phyloP scores from a whole-genome alignment of 2,113 vertebrate species.

The Leucoraja erinaceus region DNA sequence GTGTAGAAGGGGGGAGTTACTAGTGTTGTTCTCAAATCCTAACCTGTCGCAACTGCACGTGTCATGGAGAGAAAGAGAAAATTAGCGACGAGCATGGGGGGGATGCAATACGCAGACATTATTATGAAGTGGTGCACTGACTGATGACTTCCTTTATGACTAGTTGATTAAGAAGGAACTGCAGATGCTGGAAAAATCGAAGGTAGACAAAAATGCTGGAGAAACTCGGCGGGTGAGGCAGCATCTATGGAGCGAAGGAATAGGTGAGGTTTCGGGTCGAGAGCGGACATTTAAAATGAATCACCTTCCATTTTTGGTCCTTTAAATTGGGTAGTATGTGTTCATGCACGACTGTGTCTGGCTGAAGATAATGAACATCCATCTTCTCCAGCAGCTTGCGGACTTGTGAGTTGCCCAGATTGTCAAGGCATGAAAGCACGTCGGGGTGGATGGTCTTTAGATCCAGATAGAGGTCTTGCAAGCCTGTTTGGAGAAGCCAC shows the following conservation, averaged over 20 bases:
- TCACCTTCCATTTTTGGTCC: conserved; percentile 59
- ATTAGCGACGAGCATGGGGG: not conserved
- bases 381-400: conserved; percentile 58
- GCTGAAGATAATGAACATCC: conserved; percentile 60
- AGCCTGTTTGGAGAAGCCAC: conserved; percentile 41
- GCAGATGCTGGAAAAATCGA: too few relatives aligned
- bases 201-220: too few relatives aligned
- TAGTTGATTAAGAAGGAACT: too few relatives aligned
- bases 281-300: not conserved
- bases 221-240: too few relatives aligned
- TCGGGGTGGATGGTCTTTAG: conserved; percentile 54
- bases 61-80: not conserved
- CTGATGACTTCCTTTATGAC: not conserved
- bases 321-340: conserved; percentile 61
- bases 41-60: not conserved
- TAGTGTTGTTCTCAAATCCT: not conserved
- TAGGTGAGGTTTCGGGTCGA: too few relatives aligned
- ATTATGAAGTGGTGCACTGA: not conserved
- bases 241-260: too few relatives aligned
- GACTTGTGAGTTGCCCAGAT: conserved; percentile 61
- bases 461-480: conserved; percentile 56
- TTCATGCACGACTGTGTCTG: conserved; percentile 58
- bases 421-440: conserved; percentile 57
- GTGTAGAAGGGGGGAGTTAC: not conserved
- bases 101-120: not conserved